A percentile compares a stretch with the other conserved stretches of the same genome.
Evolutionary conservation across 2,888 invertebrate species (phyloP).

Genomic region (Parnassius apollo): DNA sequence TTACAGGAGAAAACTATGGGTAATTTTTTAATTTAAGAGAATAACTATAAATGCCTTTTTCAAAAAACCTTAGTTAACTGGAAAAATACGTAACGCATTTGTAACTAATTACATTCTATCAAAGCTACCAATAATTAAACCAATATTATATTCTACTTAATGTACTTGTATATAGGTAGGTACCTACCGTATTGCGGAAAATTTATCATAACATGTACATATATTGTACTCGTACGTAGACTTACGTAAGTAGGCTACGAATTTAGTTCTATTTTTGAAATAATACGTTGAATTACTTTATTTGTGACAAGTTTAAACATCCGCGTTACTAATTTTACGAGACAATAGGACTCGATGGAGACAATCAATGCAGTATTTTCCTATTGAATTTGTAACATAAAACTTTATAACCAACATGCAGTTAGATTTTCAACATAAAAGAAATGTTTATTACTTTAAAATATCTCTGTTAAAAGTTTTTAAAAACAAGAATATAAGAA

Average conservation of each 20-base stretch:
- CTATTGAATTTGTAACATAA: too few relatives aligned
- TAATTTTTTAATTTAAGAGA: too few relatives aligned
- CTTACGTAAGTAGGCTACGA: background rate
- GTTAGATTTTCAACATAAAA: too few relatives aligned
- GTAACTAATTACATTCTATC: constrained; percentile 8
- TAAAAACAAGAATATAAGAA: too few relatives aligned
- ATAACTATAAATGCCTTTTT: background rate
- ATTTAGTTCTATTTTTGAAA: constrained; percentile 9
- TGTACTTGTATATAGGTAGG: constrained; percentile 9
- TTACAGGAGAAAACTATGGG: too few relatives aligned
- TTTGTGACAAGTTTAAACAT: too few relatives aligned
- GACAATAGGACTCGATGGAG: background rate
- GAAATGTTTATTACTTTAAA: too few relatives aligned
- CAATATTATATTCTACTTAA: constrained; percentile 18
- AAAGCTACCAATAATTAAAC: constrained; percentile 8
- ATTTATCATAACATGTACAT: constrained; percentile 3
- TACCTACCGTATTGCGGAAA: constrained; percentile 15
- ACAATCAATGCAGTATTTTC: background rate
- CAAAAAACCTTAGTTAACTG: constrained; percentile 17
- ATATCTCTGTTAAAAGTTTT: too few relatives aligned
- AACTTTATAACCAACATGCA: too few relatives aligned
- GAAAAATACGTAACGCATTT: constrained; percentile 9
- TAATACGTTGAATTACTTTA: background rate
- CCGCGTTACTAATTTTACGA: background rate
- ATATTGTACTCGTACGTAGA: background rate